These are phyloP conservation scores for Pseudococcus viburni DNA, from an alignment of 2,888 invertebrate species.

Conservation along the genomic window DNA sequence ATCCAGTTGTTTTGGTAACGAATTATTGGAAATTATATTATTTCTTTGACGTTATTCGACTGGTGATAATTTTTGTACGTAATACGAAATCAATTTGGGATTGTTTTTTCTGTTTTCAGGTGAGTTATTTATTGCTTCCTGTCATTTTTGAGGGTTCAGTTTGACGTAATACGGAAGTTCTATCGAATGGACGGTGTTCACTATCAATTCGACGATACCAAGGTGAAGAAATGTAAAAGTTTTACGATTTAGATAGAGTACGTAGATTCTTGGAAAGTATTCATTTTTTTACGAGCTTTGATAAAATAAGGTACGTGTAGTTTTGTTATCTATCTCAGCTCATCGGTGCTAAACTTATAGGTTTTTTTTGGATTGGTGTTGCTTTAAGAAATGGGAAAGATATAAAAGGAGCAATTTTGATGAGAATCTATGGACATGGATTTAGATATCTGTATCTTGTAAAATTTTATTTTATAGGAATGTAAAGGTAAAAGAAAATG, in stretches of 20 bases:
- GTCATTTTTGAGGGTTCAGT: not conserved
- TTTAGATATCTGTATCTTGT: no score
- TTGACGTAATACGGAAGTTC: not conserved
- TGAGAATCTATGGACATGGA: no score
- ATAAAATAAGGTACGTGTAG: no score
- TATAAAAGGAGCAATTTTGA: no score
- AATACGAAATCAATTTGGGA: not conserved
- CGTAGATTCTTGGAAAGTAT: not conserved
- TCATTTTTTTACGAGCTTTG: no score
- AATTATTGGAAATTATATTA: not conserved
- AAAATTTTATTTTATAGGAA: no score
- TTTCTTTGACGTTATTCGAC: no score
- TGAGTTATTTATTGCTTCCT: not conserved
- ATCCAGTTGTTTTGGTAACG: not conserved
- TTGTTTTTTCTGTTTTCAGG: constrained; percentile 11
- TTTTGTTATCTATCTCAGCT: no score
- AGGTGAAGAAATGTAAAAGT: not conserved
- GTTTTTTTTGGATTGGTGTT: no score
- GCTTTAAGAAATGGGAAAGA: no score
- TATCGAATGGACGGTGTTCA: not conserved
- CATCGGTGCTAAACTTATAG: no score
- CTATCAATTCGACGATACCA: not conserved
- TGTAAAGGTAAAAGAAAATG: no score
- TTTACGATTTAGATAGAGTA: not conserved
- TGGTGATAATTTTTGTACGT: not conserved